A percentile compares a stretch with the other conserved stretches of the same genome.
Evolutionary conservation across 2,113 vertebrate genomes (phyloP).

Genomic region (Heliornis fulica): DNA sequence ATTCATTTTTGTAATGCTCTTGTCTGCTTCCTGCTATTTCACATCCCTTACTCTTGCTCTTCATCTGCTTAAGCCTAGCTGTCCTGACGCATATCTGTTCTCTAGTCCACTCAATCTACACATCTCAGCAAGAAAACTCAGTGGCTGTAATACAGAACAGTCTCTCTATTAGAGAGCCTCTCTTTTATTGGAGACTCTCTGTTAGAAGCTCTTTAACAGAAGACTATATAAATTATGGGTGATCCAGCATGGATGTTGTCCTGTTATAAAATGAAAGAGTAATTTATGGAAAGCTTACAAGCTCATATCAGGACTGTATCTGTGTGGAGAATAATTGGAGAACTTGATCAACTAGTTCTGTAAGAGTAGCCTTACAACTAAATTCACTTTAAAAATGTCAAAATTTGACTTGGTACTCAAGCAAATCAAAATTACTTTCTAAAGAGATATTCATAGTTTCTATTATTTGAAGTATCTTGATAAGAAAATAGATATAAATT

Average conservation of each 20-base stretch:
- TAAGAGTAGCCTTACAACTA: neutral
- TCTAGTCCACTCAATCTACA: neutral
- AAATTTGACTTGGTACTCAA: neutral
- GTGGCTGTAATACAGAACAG: neutral
- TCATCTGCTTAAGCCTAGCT: neutral
- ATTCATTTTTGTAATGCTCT: neutral
- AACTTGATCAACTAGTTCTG: neutral
- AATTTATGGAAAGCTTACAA: neutral
- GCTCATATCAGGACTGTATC: neutral
- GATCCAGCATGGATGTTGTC: neutral
- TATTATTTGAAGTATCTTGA: neutral
- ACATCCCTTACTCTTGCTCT: neutral
- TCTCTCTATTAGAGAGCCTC: too few species aligned
- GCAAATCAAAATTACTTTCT: neutral
- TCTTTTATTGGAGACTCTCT: too few species aligned
- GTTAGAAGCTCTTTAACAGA: neutral
- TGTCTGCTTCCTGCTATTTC: neutral
- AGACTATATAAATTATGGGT: neutral
- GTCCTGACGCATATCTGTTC: neutral
- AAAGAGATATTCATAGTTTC: neutral
- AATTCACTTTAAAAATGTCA: neutral
- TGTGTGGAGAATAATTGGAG: neutral
- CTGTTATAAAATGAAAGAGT: neutral
- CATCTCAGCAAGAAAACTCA: neutral
- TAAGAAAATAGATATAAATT: neutral